Conservation (phyloP, 2,113 vertebrate genomes). For the Electrona antarctica region DNA sequence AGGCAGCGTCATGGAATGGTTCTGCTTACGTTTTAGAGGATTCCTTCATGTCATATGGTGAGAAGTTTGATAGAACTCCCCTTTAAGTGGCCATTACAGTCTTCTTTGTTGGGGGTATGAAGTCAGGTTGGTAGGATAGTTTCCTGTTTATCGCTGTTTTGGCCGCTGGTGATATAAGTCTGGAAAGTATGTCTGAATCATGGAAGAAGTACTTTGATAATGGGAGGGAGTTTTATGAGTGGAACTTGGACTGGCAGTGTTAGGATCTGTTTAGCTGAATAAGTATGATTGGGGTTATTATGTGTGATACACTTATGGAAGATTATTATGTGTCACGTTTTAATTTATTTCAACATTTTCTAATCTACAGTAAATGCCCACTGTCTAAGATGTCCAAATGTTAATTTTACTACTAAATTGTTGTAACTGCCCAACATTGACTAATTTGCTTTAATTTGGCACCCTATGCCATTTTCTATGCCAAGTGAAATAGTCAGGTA, state of each 20-base stretch:
- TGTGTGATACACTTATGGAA: slow-evolving; percentile 13
- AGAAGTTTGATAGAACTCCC: slow-evolving; percentile 14
- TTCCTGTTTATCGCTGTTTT: background rate
- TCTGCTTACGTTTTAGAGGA: slow-evolving; percentile 1
- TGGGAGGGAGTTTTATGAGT: slow-evolving; percentile 45
- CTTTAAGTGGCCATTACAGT: background rate
- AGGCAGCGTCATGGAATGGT: slow-evolving; percentile 11
- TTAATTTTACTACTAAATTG: too few species aligned
- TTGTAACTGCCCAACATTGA: background rate
- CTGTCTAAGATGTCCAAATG: background rate
- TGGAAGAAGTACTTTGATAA: slow-evolving; percentile 15
- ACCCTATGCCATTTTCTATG: background rate
- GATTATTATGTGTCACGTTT: slow-evolving; percentile 13
- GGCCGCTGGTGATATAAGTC: slow-evolving; percentile 10
- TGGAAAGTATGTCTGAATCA: slow-evolving; percentile 63
- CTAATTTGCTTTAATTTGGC: background rate
- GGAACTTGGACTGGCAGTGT: slow-evolving; percentile 46
- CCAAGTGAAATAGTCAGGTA: slow-evolving; percentile 20
- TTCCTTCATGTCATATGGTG: slow-evolving; percentile 15
- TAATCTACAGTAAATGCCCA: background rate
- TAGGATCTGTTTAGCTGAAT: slow-evolving; percentile 19
- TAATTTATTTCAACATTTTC: slow-evolving; percentile 3
- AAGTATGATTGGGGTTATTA: slow-evolving; percentile 33
- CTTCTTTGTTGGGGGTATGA: slow-evolving; percentile 17
- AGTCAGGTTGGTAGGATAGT: background rate